Evolutionary conservation across 35 echinoderm and acorn worm genomes (phyloP).

Genomic region (Lytechinus pictus): DNA sequence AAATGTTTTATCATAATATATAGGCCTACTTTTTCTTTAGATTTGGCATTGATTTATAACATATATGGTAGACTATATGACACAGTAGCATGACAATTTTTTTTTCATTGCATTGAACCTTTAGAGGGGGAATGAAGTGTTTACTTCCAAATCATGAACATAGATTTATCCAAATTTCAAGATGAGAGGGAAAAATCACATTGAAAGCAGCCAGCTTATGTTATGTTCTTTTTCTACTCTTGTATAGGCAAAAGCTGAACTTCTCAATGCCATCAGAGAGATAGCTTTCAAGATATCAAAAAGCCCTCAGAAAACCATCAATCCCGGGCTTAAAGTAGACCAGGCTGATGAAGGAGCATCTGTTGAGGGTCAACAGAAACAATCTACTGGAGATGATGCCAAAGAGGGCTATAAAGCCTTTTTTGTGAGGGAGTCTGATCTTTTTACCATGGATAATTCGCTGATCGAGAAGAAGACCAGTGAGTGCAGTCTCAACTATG

Average conservation of each 20-base stretch:
- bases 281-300: slow-evolving; percentile 28
- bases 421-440: background rate
- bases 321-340: background rate
- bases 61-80: too few relatives aligned
- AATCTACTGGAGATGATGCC: background rate
- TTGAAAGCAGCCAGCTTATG: background rate
- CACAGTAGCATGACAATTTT: too few relatives aligned
- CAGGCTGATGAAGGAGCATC: background rate
- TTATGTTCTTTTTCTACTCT: background rate
- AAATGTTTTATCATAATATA: too few relatives aligned
- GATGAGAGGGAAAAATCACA: background rate
- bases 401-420: background rate
- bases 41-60: too few relatives aligned
- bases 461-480: background rate
- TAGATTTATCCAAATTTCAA: too few relatives aligned
- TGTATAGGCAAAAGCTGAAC: slow-evolving; percentile 32
- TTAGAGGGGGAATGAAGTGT: too few relatives aligned
- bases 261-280: slow-evolving; percentile 47
- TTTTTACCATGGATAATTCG: background rate
- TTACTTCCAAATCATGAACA: too few relatives aligned
- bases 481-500: background rate
- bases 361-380: background rate
- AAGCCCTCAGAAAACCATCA: background rate
- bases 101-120: too few relatives aligned
- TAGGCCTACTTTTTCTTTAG: too few relatives aligned